Conservation (phyloP, 2,888 invertebrate genomes). For the Panzeria rudis region DNA sequence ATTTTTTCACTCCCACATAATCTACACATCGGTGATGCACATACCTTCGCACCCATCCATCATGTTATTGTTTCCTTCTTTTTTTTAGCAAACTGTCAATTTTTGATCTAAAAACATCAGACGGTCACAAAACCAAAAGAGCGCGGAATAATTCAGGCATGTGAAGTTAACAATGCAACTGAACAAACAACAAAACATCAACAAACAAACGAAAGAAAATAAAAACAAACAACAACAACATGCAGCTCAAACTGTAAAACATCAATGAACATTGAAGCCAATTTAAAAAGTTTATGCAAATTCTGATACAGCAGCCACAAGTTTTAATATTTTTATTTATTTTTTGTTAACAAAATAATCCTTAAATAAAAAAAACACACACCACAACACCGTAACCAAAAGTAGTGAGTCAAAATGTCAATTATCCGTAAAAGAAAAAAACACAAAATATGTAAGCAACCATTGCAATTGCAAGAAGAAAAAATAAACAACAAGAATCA, state of each 20-base stretch:
- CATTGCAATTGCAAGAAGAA: constrained; percentile 20
- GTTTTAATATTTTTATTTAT: constrained; percentile 42
- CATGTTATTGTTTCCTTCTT: constrained; percentile 36
- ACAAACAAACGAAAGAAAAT: constrained; percentile 10
- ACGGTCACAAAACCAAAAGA: constrained; percentile 17
- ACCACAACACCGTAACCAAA: constrained; percentile 50
- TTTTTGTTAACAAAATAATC: constrained; percentile 27
- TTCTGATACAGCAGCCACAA: constrained; percentile 59
- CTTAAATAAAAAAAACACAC: constrained; percentile 3
- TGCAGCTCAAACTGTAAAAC: constrained; percentile 33
- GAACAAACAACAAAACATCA: constrained; percentile 29
- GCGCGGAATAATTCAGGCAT: constrained; percentile 6
- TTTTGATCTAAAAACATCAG: constrained; percentile 68
- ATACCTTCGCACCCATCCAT: constrained; percentile 54
- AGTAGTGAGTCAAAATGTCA: constrained; percentile 71
- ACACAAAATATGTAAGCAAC: constrained; percentile 54
- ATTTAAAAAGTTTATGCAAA: constrained; percentile 72
- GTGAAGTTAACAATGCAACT: constrained; percentile 59
- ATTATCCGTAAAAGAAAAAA: constrained; percentile 66
- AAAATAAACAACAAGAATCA: constrained; percentile 55
- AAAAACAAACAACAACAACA: constrained; percentile 5
- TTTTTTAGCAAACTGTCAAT: constrained; percentile 65
- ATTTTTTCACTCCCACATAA: constrained; percentile 60
- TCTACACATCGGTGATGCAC: not conserved
- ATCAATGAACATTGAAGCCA: constrained; percentile 71